Base-by-base conservation (phyloP, 2,888 invertebrate genomes). In the Amorpha juglandis region DNA sequence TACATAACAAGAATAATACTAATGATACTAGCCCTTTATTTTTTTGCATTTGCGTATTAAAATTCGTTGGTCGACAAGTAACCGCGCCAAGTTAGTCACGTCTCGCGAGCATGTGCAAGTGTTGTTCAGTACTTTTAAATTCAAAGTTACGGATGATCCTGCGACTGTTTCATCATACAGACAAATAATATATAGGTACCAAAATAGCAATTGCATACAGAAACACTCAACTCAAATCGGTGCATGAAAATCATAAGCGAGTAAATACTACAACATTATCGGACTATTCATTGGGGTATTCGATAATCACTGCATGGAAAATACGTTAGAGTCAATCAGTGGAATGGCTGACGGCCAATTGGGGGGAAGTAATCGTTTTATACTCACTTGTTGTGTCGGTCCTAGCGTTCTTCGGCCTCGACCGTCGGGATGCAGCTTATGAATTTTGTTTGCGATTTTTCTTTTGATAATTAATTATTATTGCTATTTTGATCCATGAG, bases 301-400 rank as follows among this genome's bases (percentile, higher is more conserved):
- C 50, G 50, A 50, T 50, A 50, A 50, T 50, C 50, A 19, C 19
- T 19, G 50, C 50, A 19, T 50, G 50, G 50, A 50, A 50, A 50
- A 50, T 50, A 50, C 50, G 50, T 35, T 55, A 55, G n/a, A 16
- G 55, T 27, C 55, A 55, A 55, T 55, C n/a, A 9, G 35, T 55
- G 35, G 35, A 53, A 35, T 35, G n/a, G 55, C 16, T 55, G 35
- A 55, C 7, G 16, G 16, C 33, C 35, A 55, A 55, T 55, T 55
- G 16, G 16, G 53, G 35, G 9, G 55, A 55, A 16, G 50, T 50
- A 50, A 48, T 16, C 19, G 19, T 50, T 50, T 21, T 50, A 50
- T 50, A 19, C 3, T 50, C 50, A 9, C 19, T 50, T 50, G 50
- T 50, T 50, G 11, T 50, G 50, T 45, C 27, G 27, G 27, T 27